phyloP scores from a whole-genome alignment of 2,113 vertebrate species.

The Tichodroma muraria region DNA sequence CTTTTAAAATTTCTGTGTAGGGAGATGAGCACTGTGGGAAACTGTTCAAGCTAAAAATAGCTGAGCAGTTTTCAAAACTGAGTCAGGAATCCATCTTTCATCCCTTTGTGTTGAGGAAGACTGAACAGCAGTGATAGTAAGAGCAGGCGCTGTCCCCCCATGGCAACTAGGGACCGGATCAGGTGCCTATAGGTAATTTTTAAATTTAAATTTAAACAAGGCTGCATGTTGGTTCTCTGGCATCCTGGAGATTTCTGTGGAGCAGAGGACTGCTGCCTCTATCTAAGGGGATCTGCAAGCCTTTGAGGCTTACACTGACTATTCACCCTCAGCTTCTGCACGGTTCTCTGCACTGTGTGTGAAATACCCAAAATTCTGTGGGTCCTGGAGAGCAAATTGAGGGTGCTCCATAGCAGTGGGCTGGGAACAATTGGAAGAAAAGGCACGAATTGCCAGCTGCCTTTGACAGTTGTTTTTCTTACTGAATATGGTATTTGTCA shows the following conservation, averaged over 20 bases:
- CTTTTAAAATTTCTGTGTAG: background rate
- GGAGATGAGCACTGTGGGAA: background rate
- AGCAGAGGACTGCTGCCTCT: background rate
- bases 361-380: background rate
- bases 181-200: background rate
- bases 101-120: background rate
- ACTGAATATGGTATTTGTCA: conserved; percentile 3
- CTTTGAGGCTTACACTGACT: background rate
- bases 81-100: background rate
- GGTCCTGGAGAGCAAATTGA: background rate
- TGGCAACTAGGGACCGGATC: background rate
- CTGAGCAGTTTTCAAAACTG: background rate
- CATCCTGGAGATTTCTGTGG: background rate
- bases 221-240: background rate
- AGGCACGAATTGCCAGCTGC: background rate
- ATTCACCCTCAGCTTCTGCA: background rate
- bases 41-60: background rate
- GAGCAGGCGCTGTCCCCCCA: background rate
- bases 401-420: background rate
- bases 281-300: background rate
- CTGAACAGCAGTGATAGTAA: background rate
- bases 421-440: background rate
- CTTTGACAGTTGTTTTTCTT: conserved; percentile 17
- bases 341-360: background rate
- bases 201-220: background rate